Evolutionary conservation across 2,888 invertebrate species (phyloP).

Genomic region (Latrodectus elegans): DNA sequence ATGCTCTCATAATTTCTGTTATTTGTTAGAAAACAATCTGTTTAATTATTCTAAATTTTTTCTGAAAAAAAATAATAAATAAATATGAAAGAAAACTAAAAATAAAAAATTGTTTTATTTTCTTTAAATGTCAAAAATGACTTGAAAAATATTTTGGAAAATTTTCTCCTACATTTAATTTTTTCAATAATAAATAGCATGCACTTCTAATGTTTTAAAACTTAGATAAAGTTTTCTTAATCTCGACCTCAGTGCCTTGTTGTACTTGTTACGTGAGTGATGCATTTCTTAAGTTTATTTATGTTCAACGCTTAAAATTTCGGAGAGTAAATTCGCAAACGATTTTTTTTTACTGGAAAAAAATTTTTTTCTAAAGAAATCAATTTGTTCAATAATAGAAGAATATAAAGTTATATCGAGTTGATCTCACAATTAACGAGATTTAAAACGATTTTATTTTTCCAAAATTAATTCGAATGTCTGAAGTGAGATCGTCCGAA

Average conservation of each 20-base stretch:
- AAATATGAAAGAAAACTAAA: neutral
- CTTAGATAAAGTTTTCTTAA: conserved; percentile 48
- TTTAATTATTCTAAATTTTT: neutral
- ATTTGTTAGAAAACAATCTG: neutral
- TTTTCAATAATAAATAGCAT: neutral
- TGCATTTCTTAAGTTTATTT: neutral
- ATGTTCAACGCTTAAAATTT: too few relatives aligned
- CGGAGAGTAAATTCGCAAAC: too few relatives aligned
- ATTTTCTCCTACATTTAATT: neutral
- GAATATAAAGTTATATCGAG: too few relatives aligned
- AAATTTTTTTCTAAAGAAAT: too few relatives aligned
- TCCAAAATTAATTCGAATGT: neutral
- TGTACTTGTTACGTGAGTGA: neutral
- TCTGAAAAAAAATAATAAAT: neutral
- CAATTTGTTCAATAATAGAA: too few relatives aligned
- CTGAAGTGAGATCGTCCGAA: too few relatives aligned
- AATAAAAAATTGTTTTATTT: neutral
- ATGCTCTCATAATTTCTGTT: neutral
- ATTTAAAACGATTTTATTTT: neutral
- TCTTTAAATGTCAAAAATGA: neutral
- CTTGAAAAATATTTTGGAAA: neutral
- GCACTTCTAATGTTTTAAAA: conserved; percentile 10
- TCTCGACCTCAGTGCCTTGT: conserved; percentile 61
- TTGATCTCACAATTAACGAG: neutral
- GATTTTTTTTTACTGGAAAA: too few relatives aligned